Conservation (phyloP, 2,797 vertebrate species). For the Heterohyrax brucei region DNA sequence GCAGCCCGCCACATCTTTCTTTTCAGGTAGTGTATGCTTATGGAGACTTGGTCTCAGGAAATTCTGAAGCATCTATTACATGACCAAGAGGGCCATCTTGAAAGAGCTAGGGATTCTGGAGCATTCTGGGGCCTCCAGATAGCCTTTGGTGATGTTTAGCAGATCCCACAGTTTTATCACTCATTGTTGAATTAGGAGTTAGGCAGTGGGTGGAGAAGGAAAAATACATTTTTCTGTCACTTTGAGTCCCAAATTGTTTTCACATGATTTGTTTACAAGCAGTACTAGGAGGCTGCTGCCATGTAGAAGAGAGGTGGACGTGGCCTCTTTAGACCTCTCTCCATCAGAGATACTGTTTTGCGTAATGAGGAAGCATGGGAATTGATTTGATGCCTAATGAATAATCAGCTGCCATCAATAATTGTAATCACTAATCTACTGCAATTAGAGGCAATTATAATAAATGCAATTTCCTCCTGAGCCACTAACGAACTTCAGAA, state of each 20-base stretch:
- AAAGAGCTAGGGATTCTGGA: neutral
- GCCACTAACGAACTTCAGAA: slow-evolving; percentile 93
- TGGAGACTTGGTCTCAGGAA: neutral
- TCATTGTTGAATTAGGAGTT: neutral
- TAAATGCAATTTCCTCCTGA: slow-evolving; percentile 94
- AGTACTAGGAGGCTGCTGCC: slow-evolving; percentile 57
- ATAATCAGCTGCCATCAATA: slow-evolving; percentile 94
- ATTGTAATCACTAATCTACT: slow-evolving; percentile 95
- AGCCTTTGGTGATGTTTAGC: slow-evolving; percentile 66
- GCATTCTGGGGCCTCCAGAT: slow-evolving; percentile 75
- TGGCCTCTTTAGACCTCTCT: slow-evolving; percentile 86
- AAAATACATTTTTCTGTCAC: neutral
- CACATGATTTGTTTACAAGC: slow-evolving; percentile 75
- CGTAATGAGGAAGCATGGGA: slow-evolving; percentile 90
- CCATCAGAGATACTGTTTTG: slow-evolving; percentile 91
- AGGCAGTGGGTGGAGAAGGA: neutral
- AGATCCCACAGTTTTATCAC: neutral
- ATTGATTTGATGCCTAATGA: slow-evolving; percentile 93
- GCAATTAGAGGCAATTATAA: slow-evolving; percentile 95
- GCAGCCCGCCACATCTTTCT: no score
- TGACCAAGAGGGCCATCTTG: neutral
- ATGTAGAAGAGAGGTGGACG: slow-evolving; percentile 77
- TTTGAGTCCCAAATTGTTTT: slow-evolving; percentile 79
- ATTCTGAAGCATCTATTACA: neutral
- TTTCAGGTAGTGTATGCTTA: neutral